Evolutionary conservation across 1,140 invertebrate species (phyloP).

Genomic region (Lordiphosa mommai): DNA sequence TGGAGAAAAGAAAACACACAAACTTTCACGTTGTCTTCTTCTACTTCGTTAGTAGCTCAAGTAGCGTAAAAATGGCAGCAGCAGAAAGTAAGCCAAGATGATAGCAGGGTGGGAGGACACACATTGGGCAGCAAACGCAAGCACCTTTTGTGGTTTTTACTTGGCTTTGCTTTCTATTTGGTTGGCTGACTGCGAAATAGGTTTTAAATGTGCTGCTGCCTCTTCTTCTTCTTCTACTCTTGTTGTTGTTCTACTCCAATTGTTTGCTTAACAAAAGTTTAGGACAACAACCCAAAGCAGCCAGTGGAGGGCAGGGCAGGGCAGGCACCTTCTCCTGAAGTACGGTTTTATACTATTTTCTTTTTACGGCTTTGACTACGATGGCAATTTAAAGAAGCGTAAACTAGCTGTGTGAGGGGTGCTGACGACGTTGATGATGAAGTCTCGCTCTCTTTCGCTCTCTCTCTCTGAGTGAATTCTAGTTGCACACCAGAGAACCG

Average conservation of each 20-base stretch:
- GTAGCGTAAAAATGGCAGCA: constrained; percentile 75
- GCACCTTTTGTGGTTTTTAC: constrained; percentile 64
- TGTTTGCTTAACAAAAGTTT: constrained; percentile 79
- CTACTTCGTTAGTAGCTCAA: constrained; percentile 77
- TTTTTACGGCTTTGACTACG: constrained; percentile 36
- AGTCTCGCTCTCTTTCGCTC: background rate
- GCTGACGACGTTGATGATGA: background rate
- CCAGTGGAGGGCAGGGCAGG: background rate
- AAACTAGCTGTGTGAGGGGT: constrained; percentile 37
- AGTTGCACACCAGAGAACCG: constrained; percentile 37
- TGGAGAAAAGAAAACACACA: constrained; percentile 39
- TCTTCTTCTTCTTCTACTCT: constrained; percentile 30
- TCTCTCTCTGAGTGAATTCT: constrained; percentile 11
- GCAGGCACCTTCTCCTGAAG: background rate
- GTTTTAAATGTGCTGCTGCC: constrained; percentile 58
- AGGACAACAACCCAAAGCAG: constrained; percentile 41
- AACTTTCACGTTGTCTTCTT: constrained; percentile 43
- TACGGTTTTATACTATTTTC: constrained; percentile 28
- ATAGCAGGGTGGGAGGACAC: background rate
- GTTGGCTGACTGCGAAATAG: constrained; percentile 65
- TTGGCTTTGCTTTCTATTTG: constrained; percentile 56
- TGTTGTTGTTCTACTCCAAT: constrained; percentile 74
- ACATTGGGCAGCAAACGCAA: constrained; percentile 26
- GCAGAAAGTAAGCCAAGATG: constrained; percentile 64
- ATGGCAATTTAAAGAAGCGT: constrained; percentile 66